These are phyloP conservation scores for Prorops nasuta DNA, from an alignment of 1,140 invertebrate genomes.

Conservation along the genomic window DNA sequence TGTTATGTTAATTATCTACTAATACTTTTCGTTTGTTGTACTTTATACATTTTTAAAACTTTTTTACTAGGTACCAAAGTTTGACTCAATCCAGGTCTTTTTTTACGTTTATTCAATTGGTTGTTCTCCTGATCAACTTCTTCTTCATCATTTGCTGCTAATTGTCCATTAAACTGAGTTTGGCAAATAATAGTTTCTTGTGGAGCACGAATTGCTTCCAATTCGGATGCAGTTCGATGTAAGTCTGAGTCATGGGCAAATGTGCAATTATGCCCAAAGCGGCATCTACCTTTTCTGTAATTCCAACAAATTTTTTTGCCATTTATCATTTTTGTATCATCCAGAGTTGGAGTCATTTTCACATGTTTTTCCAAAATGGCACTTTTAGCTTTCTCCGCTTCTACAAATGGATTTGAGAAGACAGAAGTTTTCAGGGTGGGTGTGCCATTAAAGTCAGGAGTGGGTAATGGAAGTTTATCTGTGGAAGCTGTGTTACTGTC, in stretches of 20 bases:
- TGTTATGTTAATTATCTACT: too few species aligned
- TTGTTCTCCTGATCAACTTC: conserved; percentile 59
- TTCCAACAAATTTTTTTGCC: conserved; percentile 92
- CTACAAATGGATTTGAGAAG: conserved; percentile 86
- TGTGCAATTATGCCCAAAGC: conserved; percentile 89
- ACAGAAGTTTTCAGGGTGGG: conserved; percentile 64
- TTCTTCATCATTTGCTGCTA: conserved; percentile 43
- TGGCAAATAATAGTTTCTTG: conserved; percentile 55
- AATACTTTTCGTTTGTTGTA: conserved; percentile 59
- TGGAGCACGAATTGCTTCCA: conserved; percentile 59
- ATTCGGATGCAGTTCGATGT: conserved; percentile 59
- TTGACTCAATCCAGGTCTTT: conserved; percentile 75
- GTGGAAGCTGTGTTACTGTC: conserved; percentile 39
- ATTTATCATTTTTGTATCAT: conserved; percentile 74
- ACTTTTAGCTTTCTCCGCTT: conserved; percentile 83
- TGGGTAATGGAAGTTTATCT: conserved; percentile 57
- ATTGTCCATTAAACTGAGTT: conserved; percentile 44
- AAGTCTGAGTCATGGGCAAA: conserved; percentile 90
- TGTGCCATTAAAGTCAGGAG: conserved; percentile 55
- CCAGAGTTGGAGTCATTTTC: conserved; percentile 77
- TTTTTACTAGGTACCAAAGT: conserved; percentile 80
- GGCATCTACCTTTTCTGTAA: conserved; percentile 84
- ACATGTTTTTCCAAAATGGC: conserved; percentile 90
- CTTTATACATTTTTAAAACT: conserved; percentile 77
- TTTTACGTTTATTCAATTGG: conserved; percentile 64